Evolutionary conservation across 2,797 vertebrate species (phyloP).

Genomic region (Neoniphon sammara): DNA sequence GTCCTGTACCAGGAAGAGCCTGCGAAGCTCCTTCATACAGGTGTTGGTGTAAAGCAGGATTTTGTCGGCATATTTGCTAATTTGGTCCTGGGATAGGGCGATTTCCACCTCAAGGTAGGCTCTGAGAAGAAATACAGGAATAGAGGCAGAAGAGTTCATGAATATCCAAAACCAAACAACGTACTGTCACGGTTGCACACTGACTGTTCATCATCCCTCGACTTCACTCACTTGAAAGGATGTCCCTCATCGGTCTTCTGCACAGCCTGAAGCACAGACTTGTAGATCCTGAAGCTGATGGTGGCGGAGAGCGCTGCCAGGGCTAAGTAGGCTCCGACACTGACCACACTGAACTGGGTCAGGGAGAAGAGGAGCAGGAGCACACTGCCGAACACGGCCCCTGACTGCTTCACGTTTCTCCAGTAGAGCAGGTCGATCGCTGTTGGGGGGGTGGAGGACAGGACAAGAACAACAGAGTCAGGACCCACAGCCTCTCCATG

Average conservation of each 20-base stretch:
- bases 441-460: slow-evolving; percentile 66
- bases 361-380: slow-evolving; percentile 97
- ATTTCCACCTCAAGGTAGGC: slow-evolving; percentile 96
- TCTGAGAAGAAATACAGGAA: slow-evolving; percentile 74
- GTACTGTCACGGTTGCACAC: neutral
- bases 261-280: slow-evolving; percentile 98
- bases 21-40: slow-evolving; percentile 94
- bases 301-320: slow-evolving; percentile 96
- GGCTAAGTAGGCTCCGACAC: slow-evolving; percentile 95
- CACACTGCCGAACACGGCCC: slow-evolving; percentile 93
- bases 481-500: neutral
- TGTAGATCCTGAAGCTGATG: slow-evolving; percentile 99
- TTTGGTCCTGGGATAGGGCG: slow-evolving; percentile 96
- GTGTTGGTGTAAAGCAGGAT: slow-evolving; percentile 94
- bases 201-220: neutral
- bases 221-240: slow-evolving; percentile 94
- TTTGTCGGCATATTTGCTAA: slow-evolving; percentile 97
- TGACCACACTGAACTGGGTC: slow-evolving; percentile 99
- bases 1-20: slow-evolving; percentile 98
- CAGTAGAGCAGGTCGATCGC: slow-evolving; percentile 98
- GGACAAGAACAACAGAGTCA: slow-evolving; percentile 49
- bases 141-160: neutral
- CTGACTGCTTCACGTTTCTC: slow-evolving; percentile 96
- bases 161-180: neutral
- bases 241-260: slow-evolving; percentile 99